Evolutionary conservation across 1,140 invertebrate species (phyloP), one percentile per base, ranked within the genome.

Genomic region (Caerostris extrusa): DNA sequence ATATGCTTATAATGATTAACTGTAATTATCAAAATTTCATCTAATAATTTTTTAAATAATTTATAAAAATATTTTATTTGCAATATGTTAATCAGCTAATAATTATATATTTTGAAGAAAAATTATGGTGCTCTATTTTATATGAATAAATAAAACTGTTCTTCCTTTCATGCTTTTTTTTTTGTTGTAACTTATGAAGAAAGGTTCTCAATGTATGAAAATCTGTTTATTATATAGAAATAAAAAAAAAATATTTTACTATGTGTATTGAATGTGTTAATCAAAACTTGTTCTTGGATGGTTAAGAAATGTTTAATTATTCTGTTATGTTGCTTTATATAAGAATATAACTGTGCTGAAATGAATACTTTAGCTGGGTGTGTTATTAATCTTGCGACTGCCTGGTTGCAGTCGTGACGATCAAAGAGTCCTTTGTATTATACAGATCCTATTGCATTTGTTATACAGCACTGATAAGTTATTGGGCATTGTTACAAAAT

Each of bases 401-500:
- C 82, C 61, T 92, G 60, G 91, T 92, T 58, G 69, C 85, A 93
- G 92, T 86, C 64, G 53, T 67, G 60, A 83, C 58, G 83, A 93
- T 93, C 83, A 93, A 88, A 88, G 55, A 93, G n/a, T 92, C 61
- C 50, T 93, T 93, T 85, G 91, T 93, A 93, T 61, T 77, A 93
- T 86, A 93, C 83, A 87, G 88, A 93, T 93, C 64, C 60, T 86
- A 88, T 88, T 88, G 92, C 92, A 93, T 93, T 93, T 93, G 92
- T 93, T 93, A 93, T 61, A 88, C 60, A 93, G 85, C 86, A 93
- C 92, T 56, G 90, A 91, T 91, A 91, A 92, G 71, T 92, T 92
- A 93, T 93, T 93, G 92, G 92, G 92, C 92, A 93, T 93, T 93
- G 92, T 93, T 93, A 14, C 12, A 64, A 93, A 93, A 14, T 81